Percentiles rank a stretch among this genome's conserved stretches.
Conservation (phyloP, 2,797 vertebrate species). For the Rhinichthys osculus region DNA sequence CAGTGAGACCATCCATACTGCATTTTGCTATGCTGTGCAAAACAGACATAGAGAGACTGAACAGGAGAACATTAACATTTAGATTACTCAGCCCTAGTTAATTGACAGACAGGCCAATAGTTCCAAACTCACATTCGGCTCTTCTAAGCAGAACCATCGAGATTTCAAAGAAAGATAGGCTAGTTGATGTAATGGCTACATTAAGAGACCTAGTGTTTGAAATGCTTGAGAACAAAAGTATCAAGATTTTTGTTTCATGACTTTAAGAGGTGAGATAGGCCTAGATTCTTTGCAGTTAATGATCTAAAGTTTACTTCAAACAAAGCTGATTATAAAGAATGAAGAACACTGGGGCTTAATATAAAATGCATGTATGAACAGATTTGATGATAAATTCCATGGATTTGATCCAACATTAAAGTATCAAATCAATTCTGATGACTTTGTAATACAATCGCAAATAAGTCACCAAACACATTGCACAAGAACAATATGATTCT, state of each 20-base stretch:
- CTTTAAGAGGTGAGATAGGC: neutral
- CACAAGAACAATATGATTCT: neutral
- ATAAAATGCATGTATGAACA: neutral
- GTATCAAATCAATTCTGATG: neutral
- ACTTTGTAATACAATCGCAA: neutral
- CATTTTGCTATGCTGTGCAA: slow-evolving; percentile 26
- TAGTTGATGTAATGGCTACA: neutral
- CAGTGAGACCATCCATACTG: neutral
- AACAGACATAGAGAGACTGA: neutral
- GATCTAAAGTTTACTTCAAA: neutral
- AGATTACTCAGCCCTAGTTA: slow-evolving; percentile 26
- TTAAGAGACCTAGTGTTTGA: neutral
- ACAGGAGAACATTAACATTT: slow-evolving; percentile 38
- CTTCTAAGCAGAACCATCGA: neutral
- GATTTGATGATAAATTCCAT: neutral
- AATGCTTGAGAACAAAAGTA: neutral
- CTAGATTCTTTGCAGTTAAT: neutral
- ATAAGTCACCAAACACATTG: neutral
- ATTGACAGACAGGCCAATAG: neutral
- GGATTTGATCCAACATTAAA: neutral
- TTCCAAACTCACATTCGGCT: neutral
- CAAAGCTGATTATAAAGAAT: neutral
- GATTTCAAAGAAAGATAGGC: neutral
- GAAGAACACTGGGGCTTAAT: neutral
- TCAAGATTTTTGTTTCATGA: neutral